phyloP scores from a whole-genome alignment of 2,888 invertebrate species.

The Thysanoteuthis rhombus region DNA sequence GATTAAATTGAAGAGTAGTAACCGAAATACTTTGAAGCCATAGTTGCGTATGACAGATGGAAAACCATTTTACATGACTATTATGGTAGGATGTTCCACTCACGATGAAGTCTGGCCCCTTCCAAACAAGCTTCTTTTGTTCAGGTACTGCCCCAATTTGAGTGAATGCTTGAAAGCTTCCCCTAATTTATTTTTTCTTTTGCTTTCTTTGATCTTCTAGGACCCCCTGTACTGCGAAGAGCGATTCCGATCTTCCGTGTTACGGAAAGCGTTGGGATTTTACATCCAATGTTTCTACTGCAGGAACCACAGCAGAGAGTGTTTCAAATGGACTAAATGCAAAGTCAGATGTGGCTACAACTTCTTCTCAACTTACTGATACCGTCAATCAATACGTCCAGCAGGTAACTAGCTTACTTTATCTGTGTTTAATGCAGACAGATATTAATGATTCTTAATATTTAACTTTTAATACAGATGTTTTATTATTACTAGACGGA shows the following conservation, averaged over 20 bases:
- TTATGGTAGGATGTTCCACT: no score
- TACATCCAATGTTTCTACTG: conserved; percentile 44
- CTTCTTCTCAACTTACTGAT: not conserved
- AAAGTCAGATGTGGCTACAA: not conserved
- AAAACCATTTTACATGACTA: no score
- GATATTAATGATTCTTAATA: no score
- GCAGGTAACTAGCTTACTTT: not conserved
- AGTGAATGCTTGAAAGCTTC: not conserved
- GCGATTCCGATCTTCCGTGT: conserved; percentile 60
- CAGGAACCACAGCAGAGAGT: not conserved
- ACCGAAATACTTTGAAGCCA: no score
- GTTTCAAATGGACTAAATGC: not conserved
- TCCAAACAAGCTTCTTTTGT: no score
- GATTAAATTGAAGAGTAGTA: no score
- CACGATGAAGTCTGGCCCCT: no score
- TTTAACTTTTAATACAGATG: not conserved
- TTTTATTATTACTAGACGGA: not conserved
- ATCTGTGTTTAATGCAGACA: not conserved
- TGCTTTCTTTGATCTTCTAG: conserved; percentile 37
- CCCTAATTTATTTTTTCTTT: not conserved
- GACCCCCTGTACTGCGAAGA: conserved; percentile 56
- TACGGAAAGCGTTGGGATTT: conserved; percentile 59
- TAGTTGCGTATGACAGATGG: no score
- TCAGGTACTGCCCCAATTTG: no score
- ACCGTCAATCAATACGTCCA: not conserved